Evolutionary conservation across 1,140 invertebrate species (phyloP), one percentile per base, ranked within the genome.

Genomic region (Megathymus violae): DNA sequence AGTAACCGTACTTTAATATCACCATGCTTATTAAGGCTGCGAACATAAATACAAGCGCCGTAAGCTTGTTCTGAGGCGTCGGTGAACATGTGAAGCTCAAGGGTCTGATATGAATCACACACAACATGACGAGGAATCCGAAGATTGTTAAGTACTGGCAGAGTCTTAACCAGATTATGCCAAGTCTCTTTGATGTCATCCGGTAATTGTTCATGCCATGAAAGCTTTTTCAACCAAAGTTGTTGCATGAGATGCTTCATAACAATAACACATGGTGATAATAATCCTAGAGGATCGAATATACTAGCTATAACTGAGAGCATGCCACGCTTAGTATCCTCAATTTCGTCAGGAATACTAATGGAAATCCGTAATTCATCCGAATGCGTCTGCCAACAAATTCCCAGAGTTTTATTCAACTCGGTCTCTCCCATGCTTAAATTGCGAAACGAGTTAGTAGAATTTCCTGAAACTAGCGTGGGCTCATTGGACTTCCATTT

Each of bases 1-100:
- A 74, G 46, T 22, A 71, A 54, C 13, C 40, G 41, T 11, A 69
- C 60, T 14, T 50, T 7, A 7, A 62, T 13, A 6, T 66, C 27
- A 22, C 46, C 64, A 3, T 34, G 40, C 19, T 22, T 5, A 5
- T 22, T 22, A 5, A 22, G 2, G 5, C 19, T 65, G 25, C 80
- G 66, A 3, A 88, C 14, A 68, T 88, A 89, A 14, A 80, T n/a
- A 43, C 74, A 71, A 4, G 80, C 74, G 2, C 77, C 76, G 40
- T 82, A 85, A 7, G 80, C 75, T 13, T 44, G 25, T 31, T 69
- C 62, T 4, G 79, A 83, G 0, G 82, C 76, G 65, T 90, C 87
- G 0, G 69, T 59, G 56, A 88, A 90, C 3, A 76, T 54, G 36
- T 76, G 74, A 15, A 73, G 40, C 16, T 76, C 67, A 15, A 63